Evolutionary conservation across 2,797 vertebrate genomes (phyloP).

Genomic region (Betta splendens): DNA sequence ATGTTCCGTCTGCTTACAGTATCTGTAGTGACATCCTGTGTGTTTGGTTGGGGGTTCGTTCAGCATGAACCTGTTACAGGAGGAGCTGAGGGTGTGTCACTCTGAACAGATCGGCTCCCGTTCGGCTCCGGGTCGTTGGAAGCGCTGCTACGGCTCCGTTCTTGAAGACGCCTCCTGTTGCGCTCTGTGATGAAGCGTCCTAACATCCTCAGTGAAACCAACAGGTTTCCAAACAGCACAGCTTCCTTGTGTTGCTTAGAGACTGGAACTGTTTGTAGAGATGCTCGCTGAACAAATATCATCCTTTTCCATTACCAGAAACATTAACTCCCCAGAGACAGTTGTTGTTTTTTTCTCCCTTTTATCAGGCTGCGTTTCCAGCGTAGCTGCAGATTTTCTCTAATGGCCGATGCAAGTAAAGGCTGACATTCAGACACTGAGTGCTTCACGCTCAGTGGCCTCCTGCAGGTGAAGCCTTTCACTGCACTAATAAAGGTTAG

Average conservation of each 20-base stretch:
- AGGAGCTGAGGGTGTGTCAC: neutral
- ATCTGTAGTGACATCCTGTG: too few relatives aligned
- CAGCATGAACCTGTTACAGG: too few relatives aligned
- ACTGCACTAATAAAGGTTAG: slow-evolving; percentile 17
- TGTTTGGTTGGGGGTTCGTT: too few relatives aligned
- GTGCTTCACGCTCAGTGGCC: slow-evolving; percentile 10
- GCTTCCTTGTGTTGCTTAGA: slow-evolving; percentile 46
- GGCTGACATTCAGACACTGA: slow-evolving; percentile 14
- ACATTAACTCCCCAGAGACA: slow-evolving; percentile 45
- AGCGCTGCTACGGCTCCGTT: neutral
- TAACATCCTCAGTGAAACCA: slow-evolving; percentile 22
- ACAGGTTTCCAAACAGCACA: slow-evolving; percentile 8
- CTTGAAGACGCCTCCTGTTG: slow-evolving; percentile 5
- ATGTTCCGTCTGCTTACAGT: too few relatives aligned
- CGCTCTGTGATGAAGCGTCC: slow-evolving; percentile 9
- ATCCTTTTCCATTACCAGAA: slow-evolving; percentile 52
- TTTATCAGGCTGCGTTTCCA: slow-evolving; percentile 50
- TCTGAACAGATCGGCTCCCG: neutral
- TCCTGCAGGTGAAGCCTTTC: slow-evolving; percentile 29
- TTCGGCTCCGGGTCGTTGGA: neutral
- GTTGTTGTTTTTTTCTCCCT: neutral
- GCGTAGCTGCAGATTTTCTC: slow-evolving; percentile 26
- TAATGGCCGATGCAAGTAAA: slow-evolving; percentile 26
- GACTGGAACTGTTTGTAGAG: slow-evolving; percentile 46
- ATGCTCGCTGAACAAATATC: slow-evolving; percentile 55